Evolutionary conservation across 2,888 invertebrate genomes (phyloP).

Genomic region (Thymelicus lineola): DNA sequence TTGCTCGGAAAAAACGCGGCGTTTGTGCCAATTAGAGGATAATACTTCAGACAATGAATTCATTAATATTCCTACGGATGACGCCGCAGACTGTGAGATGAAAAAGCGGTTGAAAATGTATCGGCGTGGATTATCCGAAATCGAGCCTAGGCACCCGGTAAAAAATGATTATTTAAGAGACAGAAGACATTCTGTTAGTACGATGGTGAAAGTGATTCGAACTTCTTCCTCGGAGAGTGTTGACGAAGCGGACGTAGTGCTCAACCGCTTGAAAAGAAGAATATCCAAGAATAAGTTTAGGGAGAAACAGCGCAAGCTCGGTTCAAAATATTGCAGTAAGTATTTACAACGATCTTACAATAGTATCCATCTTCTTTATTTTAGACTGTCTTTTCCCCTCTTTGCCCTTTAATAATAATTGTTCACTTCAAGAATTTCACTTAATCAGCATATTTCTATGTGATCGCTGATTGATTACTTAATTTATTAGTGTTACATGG

Average conservation of each 20-base stretch:
- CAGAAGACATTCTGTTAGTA: slow-evolving; percentile 73
- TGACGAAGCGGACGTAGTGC: slow-evolving; percentile 80
- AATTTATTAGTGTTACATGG: too few relatives aligned
- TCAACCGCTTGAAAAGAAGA: slow-evolving; percentile 78
- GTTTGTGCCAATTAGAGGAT: slow-evolving; percentile 56
- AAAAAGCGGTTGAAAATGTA: slow-evolving; percentile 80
- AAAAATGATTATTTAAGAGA: slow-evolving; percentile 61
- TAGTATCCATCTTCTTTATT: slow-evolving; percentile 40
- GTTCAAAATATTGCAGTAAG: slow-evolving; percentile 71
- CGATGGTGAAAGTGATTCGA: slow-evolving; percentile 57
- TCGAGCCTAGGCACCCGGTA: slow-evolving; percentile 59
- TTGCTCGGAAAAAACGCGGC: slow-evolving; percentile 54
- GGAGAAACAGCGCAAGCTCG: slow-evolving; percentile 72
- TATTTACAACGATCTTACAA: slow-evolving; percentile 44
- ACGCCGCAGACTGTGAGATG: slow-evolving; percentile 76
- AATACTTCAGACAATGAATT: slow-evolving; percentile 71
- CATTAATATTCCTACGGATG: slow-evolving; percentile 73
- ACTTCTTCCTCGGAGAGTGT: slow-evolving; percentile 82
- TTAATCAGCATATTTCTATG: too few relatives aligned
- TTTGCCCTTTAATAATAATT: too few relatives aligned
- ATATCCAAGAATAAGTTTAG: slow-evolving; percentile 80
- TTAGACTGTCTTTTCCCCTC: slow-evolving; percentile 27
- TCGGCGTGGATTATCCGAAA: slow-evolving; percentile 79
- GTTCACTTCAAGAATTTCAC: too few relatives aligned
- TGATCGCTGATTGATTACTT: too few relatives aligned